Base-by-base conservation (phyloP, 2,113 vertebrate genomes). In the Poecile atricapillus region DNA sequence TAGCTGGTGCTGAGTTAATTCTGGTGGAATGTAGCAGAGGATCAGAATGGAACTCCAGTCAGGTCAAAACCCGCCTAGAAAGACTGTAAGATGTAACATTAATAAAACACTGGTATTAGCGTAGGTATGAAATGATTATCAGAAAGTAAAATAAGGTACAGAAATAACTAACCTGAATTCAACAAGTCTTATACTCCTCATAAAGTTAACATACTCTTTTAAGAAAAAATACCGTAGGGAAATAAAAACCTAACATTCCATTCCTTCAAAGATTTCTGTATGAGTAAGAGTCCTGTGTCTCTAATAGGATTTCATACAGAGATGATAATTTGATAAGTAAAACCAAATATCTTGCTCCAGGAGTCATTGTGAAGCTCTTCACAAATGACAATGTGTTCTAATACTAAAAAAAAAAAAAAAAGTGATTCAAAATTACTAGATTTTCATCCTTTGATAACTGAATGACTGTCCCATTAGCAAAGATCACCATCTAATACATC, bases 1-100 rank as follows among this genome's bases (percentile, higher is more conserved):
- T 97, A 97, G 95, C 88, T 97, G 94, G 94, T 97, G 96, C 96
- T 96, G 94, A 95, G 93, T 95, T 97, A 96, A 96, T 97, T 96
- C 95, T 92, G 68, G 76, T 97, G 94, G 95, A 97, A 97, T 97
- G 95, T 96, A 96, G 82, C 96, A 97, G 89, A 91, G 96, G 94
- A 96, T 97, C 95, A 97, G 93, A 92, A 89, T 95, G 92, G 95
- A 94, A 97, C 91, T 96, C 90, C 35, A 86, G 94, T 95, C 94
- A 97, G 94, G 94, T 88, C 94, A 96, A 95, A 95, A 96, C 89
- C 85, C 60, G 64, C 76, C 86, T 96, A 94, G 94, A 93, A 97
- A 93, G 95, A 83, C 68, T 83, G n/a, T 37, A 92, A 93, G 90
- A 94, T 92, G 90, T 74, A 96, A 93, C 89, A 87, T 94, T 92